Base-by-base conservation (phyloP, 2,888 invertebrate species). In the Scrobipalpa atriplicella region DNA sequence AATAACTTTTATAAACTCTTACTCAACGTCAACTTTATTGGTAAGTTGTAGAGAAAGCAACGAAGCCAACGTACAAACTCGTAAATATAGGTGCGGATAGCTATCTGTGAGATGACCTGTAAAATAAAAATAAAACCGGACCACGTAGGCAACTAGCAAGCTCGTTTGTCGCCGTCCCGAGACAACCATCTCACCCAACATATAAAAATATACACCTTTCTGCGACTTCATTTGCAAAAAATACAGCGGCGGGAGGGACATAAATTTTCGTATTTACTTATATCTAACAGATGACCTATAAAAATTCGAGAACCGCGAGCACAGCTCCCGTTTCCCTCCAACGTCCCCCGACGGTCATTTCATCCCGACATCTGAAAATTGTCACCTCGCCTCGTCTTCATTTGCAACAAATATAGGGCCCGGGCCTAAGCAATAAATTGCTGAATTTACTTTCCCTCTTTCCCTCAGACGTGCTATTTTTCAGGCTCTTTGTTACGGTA, bases 351-450 rank as follows among this genome's bases (percentile, higher is more conserved):
- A 73, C 85, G 85, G 85, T 86, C 86, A 88, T 90, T 91, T 73
- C 75, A 78, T 72, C 80, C 81, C 85, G 80, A 76, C 82, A 82
- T 80, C 85, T 84, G 84, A 87, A 88, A 89, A 89, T 90, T 90
- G 90, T 90, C 90, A 91, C 90, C 90, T 89, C 85, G 75, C 82
- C 78, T 78, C 83, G 86, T 87, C 89, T 91, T 91, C 90, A 91
- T 91, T 91, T 90, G 89, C 89, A 88, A 88, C 90, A 91, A 90
- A 90, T 89, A 89, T 87, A 89, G 84, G 84, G 76, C 84, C 82
- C 75, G 79, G 78, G 83, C 79, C 85, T 81, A 76, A 77, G 84
- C 87, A 84, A 89, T 90, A 90, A 90, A 90, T 89, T 87, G 85
- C 83, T 85, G 85, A 90, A 87, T 90, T 90, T 89, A 90, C 85